phyloP scores from a whole-genome alignment of 1,140 invertebrate species.

The Psilanteris sp. region DNA sequence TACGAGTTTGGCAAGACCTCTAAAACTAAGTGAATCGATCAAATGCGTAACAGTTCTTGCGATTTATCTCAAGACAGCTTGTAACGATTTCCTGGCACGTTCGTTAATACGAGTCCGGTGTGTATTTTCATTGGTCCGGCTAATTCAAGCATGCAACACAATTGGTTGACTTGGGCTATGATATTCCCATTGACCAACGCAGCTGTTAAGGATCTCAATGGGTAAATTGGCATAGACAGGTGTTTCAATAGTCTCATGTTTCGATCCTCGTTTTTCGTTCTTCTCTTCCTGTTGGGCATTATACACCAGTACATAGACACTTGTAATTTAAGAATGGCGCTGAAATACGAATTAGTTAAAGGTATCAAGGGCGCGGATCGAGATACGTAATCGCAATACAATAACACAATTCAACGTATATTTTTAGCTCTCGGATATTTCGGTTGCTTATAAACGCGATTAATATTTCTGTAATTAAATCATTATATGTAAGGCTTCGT shows the following conservation, averaged over 20 bases:
- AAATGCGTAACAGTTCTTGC: conserved; percentile 24
- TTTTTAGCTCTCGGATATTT: conserved; percentile 37
- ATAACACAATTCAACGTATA: conserved; percentile 53
- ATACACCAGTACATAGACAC: conserved; percentile 63
- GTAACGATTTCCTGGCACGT: conserved; percentile 51
- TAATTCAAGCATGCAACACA: conserved; percentile 70
- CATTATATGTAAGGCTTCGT: conserved; percentile 17
- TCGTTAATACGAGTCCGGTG: conserved; percentile 56
- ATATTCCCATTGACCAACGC: conserved; percentile 73
- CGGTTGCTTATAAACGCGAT: conserved; percentile 4
- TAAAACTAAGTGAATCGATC: conserved; percentile 31
- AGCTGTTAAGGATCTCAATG: conserved; percentile 76
- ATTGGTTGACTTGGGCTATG: conserved; percentile 64
- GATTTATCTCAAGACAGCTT: conserved; percentile 44
- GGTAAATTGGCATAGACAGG: conserved; percentile 72
- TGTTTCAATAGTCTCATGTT: conserved; percentile 57
- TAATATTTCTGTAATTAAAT: conserved; percentile 4
- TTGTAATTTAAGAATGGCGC: conserved; percentile 73
- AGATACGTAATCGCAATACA: conserved; percentile 29
- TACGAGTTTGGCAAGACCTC: conserved; percentile 29
- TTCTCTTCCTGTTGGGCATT: conserved; percentile 39
- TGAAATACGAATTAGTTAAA: conserved; percentile 58
- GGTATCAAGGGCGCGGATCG: conserved; percentile 32
- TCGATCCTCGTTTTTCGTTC: conserved; percentile 47
- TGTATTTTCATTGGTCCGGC: conserved; percentile 55